Evolutionary conservation across 2,797 vertebrate species (phyloP).

Genomic region (Morelia viridis): DNA sequence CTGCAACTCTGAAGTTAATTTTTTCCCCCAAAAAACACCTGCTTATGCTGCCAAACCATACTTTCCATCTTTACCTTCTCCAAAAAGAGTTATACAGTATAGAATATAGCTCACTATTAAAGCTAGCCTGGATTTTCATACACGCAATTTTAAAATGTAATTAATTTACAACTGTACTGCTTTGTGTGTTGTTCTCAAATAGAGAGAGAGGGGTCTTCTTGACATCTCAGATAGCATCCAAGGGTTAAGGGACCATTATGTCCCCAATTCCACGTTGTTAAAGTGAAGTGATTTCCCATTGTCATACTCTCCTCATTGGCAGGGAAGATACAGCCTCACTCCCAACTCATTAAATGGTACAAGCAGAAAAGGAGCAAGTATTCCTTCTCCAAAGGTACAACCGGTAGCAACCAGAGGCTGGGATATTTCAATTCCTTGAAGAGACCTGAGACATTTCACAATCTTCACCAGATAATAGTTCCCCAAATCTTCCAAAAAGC

Average conservation of each 20-base stretch:
- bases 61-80: constrained; percentile 5
- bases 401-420: neutral
- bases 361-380: neutral
- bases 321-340: neutral
- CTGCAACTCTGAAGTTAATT: neutral
- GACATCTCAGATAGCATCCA: neutral
- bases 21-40: neutral
- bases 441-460: neutral
- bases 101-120: neutral
- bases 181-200: neutral
- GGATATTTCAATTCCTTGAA: neutral
- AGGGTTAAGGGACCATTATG: neutral
- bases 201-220: neutral
- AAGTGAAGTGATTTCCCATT: neutral
- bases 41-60: neutral
- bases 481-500: neutral
- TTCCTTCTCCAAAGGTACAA: neutral
- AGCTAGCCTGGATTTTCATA: neutral
- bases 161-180: neutral
- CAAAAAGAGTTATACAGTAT: neutral
- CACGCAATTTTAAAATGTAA: neutral
- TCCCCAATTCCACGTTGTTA: neutral
- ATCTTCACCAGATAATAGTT: neutral
- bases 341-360: neutral
- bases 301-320: neutral